Percentiles rank a stretch among this genome's conserved stretches.
Conservation (phyloP, 2,797 vertebrate species). For the Gadopsis bispinosus region DNA sequence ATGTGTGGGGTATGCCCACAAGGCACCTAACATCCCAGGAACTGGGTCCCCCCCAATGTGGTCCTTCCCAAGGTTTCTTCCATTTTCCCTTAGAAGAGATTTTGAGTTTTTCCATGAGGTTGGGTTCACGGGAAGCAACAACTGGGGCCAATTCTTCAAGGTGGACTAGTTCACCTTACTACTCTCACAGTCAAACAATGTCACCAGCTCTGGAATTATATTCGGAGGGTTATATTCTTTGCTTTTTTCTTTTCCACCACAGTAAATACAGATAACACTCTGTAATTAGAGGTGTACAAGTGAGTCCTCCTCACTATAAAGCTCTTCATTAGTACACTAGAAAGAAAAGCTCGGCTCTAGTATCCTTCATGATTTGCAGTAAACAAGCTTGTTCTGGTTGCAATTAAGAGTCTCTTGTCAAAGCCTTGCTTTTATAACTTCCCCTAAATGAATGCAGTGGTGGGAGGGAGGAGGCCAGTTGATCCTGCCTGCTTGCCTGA, state of each 20-base stretch:
- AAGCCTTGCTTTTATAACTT: conserved; percentile 69
- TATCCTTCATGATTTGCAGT: conserved; percentile 59
- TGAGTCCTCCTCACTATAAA: conserved; percentile 55
- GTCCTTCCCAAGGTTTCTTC: too few species aligned
- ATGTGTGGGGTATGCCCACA: too few species aligned
- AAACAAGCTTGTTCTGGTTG: conserved; percentile 74
- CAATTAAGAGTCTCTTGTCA: conserved; percentile 68
- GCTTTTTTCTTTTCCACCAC: background rate
- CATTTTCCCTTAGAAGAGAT: too few species aligned
- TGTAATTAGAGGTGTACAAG: conserved; percentile 40
- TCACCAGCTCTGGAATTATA: background rate
- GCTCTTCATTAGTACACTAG: conserved; percentile 65
- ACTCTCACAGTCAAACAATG: background rate
- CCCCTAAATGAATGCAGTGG: conserved; percentile 52
- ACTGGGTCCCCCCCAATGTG: too few species aligned
- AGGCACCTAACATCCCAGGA: too few species aligned
- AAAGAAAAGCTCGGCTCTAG: conserved; percentile 35
- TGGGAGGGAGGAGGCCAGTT: conserved; percentile 12
- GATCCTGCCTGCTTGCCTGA: conserved; percentile 15
- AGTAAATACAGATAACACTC: conserved; percentile 18
- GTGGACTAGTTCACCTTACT: conserved; percentile 1
- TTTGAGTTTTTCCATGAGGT: too few species aligned
- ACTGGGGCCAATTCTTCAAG: background rate
- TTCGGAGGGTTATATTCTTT: background rate
- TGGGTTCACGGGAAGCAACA: background rate